These are phyloP conservation scores for Colostygia pectinataria DNA, from an alignment of 2,888 invertebrate species.

Conservation along the genomic window DNA sequence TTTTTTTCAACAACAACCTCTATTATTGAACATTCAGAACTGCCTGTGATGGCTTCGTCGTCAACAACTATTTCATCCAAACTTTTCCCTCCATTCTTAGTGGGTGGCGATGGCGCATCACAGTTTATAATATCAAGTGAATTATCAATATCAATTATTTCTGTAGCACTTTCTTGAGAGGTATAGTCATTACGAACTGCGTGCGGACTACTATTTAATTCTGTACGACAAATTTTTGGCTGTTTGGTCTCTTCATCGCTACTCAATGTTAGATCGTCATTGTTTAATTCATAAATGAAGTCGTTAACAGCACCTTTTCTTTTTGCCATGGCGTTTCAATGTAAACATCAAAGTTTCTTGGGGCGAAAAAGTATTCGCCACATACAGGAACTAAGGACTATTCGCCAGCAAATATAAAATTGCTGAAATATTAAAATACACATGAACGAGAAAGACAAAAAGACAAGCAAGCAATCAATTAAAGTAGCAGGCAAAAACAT, in stretches of 20 bases:
- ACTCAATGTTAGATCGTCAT: conserved; percentile 72
- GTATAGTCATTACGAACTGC: conserved; percentile 32
- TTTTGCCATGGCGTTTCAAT: conserved; percentile 60
- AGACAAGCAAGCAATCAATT: too few relatives aligned
- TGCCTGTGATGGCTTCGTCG: conserved; percentile 33
- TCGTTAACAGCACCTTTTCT: conserved; percentile 70
- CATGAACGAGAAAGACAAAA: too few relatives aligned
- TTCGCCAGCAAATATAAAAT: not conserved
- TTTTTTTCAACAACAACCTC: conserved; percentile 42
- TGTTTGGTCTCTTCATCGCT: conserved; percentile 72
- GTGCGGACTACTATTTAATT: conserved; percentile 36
- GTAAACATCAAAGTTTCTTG: conserved; percentile 1
- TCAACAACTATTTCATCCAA: conserved; percentile 37
- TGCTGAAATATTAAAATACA: not conserved
- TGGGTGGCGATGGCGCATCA: conserved; percentile 35
- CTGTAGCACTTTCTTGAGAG: conserved; percentile 39
- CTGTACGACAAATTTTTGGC: conserved; percentile 59
- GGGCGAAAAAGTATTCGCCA: too few relatives aligned
- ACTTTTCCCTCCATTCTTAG: conserved; percentile 73
- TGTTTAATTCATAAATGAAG: conserved; percentile 79
- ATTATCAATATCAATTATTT: conserved; percentile 47
- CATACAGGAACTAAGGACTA: too few relatives aligned
- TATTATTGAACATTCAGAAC: conserved; percentile 27
- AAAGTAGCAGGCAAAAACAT: too few relatives aligned
- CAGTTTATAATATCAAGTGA: conserved; percentile 39